A percentile compares a stretch with the other conserved stretches of the same genome.
Evolutionary conservation across 2,888 invertebrate genomes (phyloP).

Genomic region (Thalpophila matura): DNA sequence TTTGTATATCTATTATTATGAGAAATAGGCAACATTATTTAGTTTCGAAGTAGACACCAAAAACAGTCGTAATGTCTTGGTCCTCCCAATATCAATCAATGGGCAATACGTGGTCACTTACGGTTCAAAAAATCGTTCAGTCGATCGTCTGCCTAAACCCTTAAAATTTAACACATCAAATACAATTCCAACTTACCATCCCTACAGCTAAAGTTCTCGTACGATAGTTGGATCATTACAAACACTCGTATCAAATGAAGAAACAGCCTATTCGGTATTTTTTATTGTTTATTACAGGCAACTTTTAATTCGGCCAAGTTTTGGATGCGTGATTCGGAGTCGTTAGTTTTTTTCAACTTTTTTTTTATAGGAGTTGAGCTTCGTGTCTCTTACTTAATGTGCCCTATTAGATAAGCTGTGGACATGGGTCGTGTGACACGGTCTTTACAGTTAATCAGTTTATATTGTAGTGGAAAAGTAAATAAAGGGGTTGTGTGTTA

Average conservation of each 20-base stretch:
- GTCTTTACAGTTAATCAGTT: constrained; percentile 65
- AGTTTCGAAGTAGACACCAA: too few species aligned
- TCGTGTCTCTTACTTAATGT: constrained; percentile 86
- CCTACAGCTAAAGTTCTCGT: constrained; percentile 65
- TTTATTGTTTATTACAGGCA: constrained; percentile 89
- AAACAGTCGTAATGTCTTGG: too few species aligned
- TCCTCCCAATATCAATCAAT: too few species aligned
- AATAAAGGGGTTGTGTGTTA: constrained; percentile 64
- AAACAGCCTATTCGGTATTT: constrained; percentile 81
- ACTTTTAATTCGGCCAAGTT: constrained; percentile 90
- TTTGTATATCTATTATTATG: too few species aligned
- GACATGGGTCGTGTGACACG: constrained; percentile 75
- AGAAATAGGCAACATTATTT: neutral
- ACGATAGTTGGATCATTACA: constrained; percentile 74
- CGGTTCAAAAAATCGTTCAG: too few species aligned
- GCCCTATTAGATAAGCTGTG: constrained; percentile 76
- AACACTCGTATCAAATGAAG: constrained; percentile 80
- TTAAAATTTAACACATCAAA: constrained; percentile 58
- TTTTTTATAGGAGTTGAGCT: constrained; percentile 80
- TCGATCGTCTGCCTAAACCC: constrained; percentile 16
- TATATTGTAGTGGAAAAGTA: constrained; percentile 61
- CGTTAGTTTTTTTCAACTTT: constrained; percentile 87
- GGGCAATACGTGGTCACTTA: too few species aligned
- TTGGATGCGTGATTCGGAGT: constrained; percentile 85
- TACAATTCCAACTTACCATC: constrained; percentile 41